These are phyloP conservation scores for Cerastoderma edule DNA, from an alignment of 2,888 invertebrate genomes.

Conservation along the genomic window DNA sequence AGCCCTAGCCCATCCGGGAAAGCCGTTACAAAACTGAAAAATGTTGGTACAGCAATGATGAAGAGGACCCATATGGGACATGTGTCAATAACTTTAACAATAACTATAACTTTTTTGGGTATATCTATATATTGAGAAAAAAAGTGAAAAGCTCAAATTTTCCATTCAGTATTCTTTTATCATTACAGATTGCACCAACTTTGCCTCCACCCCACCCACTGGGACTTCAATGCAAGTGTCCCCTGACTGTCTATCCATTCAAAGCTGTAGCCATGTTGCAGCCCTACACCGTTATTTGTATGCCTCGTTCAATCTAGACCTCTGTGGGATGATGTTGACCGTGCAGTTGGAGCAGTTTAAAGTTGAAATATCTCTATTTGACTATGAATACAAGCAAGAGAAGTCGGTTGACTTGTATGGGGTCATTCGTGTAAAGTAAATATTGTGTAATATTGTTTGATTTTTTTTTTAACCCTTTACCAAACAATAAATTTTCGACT, in stretches of 20 bases:
- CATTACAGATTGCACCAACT: constrained; percentile 7
- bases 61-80: no score
- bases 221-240: constrained; percentile 10
- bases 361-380: constrained; percentile 12
- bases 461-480: no score
- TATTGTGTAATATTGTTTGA: no score
- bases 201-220: not conserved
- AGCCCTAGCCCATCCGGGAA: no score
- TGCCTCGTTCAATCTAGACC: constrained; percentile 30
- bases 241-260: constrained; percentile 4
- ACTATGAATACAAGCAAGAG: constrained; percentile 17
- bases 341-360: constrained; percentile 41
- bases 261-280: constrained; percentile 15
- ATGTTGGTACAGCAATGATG: no score
- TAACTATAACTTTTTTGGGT: no score
- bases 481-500: no score
- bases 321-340: constrained; percentile 30
- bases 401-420: constrained; percentile 20
- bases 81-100: no score
- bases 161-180: not conserved
- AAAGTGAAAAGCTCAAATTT: not conserved
- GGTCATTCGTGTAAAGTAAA: constrained; percentile 21
- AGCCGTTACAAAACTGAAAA: no score
- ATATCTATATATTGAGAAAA: not conserved
- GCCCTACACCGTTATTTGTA: constrained; percentile 11